These are phyloP conservation scores for Botrylloides violaceus DNA, from an alignment of 23 tunicate species.

Conservation along the genomic window DNA sequence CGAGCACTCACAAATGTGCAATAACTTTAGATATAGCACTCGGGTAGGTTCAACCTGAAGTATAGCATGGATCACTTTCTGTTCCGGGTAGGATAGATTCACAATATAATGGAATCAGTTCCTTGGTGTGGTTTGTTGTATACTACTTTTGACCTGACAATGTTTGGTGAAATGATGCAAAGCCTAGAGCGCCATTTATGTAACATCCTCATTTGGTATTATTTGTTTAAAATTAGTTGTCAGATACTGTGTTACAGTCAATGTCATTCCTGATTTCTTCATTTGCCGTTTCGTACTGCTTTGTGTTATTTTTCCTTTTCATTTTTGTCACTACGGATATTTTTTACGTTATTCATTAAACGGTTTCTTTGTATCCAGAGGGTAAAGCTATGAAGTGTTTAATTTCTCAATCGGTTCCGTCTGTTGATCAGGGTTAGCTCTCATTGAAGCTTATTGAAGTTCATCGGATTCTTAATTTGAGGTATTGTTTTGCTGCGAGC, in stretches of 20 bases:
- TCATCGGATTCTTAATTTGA: background rate
- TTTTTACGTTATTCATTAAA: slow-evolving; percentile 29
- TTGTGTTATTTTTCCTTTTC: slow-evolving; percentile 19
- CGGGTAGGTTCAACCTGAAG: too few relatives aligned
- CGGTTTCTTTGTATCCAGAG: slow-evolving; percentile 39
- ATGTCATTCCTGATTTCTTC: slow-evolving; percentile 1
- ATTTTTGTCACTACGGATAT: slow-evolving; percentile 1
- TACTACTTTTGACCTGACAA: too few relatives aligned
- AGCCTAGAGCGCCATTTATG: too few relatives aligned
- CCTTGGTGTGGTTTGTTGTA: too few relatives aligned
- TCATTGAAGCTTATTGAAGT: background rate
- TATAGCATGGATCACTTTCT: too few relatives aligned
- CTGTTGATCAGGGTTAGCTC: slow-evolving; percentile 1
- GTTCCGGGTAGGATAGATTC: too few relatives aligned
- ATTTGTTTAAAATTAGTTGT: background rate
- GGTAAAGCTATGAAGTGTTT: background rate
- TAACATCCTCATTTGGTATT: too few relatives aligned
- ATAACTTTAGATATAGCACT: too few relatives aligned
- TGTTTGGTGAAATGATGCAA: too few relatives aligned
- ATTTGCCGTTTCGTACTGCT: slow-evolving; percentile 7
- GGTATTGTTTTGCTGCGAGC: background rate
- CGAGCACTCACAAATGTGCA: background rate
- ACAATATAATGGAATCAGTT: too few relatives aligned
- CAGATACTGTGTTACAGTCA: background rate
- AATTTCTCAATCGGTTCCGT: background rate